Evolutionary conservation across 2,113 vertebrate species (phyloP), one percentile per base, ranked within the genome.

Genomic region (Stercorarius parasiticus): DNA sequence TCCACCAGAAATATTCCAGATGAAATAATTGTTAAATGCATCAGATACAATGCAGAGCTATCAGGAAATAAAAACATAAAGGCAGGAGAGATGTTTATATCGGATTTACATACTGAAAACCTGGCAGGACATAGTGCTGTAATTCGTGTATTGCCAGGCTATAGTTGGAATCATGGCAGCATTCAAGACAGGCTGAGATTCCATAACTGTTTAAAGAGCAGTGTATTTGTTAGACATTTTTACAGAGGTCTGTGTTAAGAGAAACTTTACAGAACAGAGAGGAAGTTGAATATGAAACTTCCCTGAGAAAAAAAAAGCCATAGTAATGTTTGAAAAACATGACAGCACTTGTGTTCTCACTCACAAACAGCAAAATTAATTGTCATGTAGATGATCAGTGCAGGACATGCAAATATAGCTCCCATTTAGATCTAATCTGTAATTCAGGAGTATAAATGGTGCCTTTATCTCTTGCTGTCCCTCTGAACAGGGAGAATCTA

Each of bases 21-120:
- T 95, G 87, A 94, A 95, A 70, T 95, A 94, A 62, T 94, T 83
- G 26, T 94, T 96, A 94, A 96, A 95, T 90, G 71, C 53, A 81
- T 88, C 82, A 91, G 86, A 67, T 93, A 69, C n/a, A 45, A 50
- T 30, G 12, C 29, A 64, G 42, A 40, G 64, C 61, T 74, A 93
- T 67, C 62, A 80, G 82, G 71, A 95, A 94, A 85, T 93, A 92
- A 86, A 92, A 83, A 20, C 49, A 21, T 26, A 22, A 42, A 80
- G 38, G 61, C 36, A 6, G 40, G 42, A 61, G 74, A 58, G 53
- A 74, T 52, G 52, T 62, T 93, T 86, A 4, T 89, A 77, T 93
- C 12, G 4, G 59, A 89, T 88, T 70, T 82, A 91, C 53, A 58
- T 88, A 45, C 40, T 59, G 74, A 95, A 91, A 95, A 81, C 18